Evolutionary conservation across 2,888 invertebrate genomes (phyloP).

Genomic region (Conops quadrifasciatus): DNA sequence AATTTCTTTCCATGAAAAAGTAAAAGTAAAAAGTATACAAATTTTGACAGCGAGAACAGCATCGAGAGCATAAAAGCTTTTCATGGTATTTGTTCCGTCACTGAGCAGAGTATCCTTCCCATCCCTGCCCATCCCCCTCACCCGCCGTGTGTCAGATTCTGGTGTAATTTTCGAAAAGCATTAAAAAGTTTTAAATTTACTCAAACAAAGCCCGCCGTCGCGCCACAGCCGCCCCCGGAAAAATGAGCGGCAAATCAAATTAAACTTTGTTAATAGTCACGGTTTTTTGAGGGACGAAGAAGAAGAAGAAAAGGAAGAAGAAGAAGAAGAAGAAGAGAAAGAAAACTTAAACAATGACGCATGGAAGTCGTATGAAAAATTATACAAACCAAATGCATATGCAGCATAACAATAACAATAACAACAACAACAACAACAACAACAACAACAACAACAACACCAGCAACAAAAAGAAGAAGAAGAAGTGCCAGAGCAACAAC

Average conservation of each 20-base stretch:
- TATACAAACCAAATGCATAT: constrained; percentile 26
- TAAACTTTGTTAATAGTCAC: neutral
- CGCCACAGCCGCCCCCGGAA: neutral
- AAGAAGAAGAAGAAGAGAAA: neutral
- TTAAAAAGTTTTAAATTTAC: constrained; percentile 14
- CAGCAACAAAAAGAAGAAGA: constrained; percentile 24
- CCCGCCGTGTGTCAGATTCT: too few relatives aligned
- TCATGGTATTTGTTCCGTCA: too few relatives aligned
- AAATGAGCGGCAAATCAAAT: constrained; percentile 1
- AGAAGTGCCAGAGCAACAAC: constrained; percentile 28
- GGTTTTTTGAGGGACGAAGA: neutral
- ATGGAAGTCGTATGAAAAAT: constrained; percentile 30
- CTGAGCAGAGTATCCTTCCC: too few relatives aligned
- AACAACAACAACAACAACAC: constrained; percentile 16
- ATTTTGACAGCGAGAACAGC: too few relatives aligned
- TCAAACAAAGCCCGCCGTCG: neutral
- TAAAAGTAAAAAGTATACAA: neutral
- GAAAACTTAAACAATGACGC: constrained; percentile 40
- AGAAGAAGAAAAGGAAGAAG: neutral
- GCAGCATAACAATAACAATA: constrained; percentile 32
- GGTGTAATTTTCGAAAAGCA: neutral
- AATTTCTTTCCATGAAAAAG: neutral
- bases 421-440: constrained; percentile 25
- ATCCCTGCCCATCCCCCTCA: neutral
- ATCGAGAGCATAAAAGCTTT: too few relatives aligned